A percentile compares a stretch with the other conserved stretches of the same genome.
Conservation (phyloP, 2,888 invertebrate species). For the Oeneis ivallda region DNA sequence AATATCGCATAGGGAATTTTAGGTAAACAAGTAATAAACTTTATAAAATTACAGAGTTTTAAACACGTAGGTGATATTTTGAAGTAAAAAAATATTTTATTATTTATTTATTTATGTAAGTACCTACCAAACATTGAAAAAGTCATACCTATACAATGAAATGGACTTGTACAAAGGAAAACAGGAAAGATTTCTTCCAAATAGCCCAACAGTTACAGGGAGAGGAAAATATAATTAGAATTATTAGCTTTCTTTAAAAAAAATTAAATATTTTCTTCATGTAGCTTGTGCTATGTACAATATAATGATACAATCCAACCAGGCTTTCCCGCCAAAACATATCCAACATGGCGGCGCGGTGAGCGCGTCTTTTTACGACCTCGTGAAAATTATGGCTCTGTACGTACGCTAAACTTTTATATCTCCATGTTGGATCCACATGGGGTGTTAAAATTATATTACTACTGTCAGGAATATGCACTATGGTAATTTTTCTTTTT, state of each 20-base stretch:
- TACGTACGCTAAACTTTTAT: conserved; percentile 75
- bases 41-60: conserved; percentile 3
- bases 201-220: no score
- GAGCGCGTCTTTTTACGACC: conserved; percentile 70
- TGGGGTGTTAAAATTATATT: conserved; percentile 57
- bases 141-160: no score
- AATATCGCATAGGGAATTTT: conserved; percentile 19
- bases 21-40: background rate
- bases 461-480: conserved; percentile 49
- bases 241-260: no score
- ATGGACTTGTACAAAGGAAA: no score
- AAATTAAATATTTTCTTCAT: background rate
- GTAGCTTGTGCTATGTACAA: no score
- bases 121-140: no score
- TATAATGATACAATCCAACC: conserved; percentile 7
- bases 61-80: background rate
- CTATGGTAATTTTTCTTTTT: conserved; percentile 26
- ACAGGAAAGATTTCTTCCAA: no score
- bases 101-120: no score
- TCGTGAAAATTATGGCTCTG: conserved; percentile 70
- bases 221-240: no score
- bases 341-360: conserved; percentile 68
- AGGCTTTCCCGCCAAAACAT: conserved; percentile 65
- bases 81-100: no score
- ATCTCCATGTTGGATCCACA: conserved; percentile 52